Evolutionary conservation across 2,888 invertebrate genomes (phyloP).

Genomic region (Sarcophaga variegata): DNA sequence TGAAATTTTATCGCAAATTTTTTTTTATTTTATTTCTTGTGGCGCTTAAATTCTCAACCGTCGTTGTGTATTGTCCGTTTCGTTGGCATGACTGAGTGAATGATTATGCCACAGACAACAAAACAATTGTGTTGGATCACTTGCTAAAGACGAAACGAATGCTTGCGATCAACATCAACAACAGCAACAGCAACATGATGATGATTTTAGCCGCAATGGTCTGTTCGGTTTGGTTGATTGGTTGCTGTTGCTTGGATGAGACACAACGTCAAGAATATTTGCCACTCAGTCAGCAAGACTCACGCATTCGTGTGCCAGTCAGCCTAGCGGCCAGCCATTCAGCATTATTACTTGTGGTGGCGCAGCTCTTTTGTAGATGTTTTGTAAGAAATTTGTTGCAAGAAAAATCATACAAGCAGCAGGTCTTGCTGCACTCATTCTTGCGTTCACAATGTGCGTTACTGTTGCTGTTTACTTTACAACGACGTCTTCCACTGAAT

Average conservation of each 20-base stretch:
- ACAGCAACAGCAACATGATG: constrained; percentile 40
- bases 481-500: background rate
- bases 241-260: background rate
- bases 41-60: constrained; percentile 60
- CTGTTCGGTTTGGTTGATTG: background rate
- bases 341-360: too few species aligned
- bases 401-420: constrained; percentile 49
- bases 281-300: background rate
- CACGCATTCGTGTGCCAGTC: background rate
- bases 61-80: constrained; percentile 2
- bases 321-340: too few species aligned
- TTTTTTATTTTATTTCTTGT: constrained; percentile 13
- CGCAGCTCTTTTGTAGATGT: background rate
- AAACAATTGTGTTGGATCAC: constrained; percentile 63
- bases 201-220: background rate
- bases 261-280: background rate
- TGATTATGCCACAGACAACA: constrained; percentile 39
- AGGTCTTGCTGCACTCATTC: constrained; percentile 10
- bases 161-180: constrained; percentile 44
- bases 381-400: background rate
- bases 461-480: background rate
- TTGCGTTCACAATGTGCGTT: background rate
- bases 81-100: constrained; percentile 8
- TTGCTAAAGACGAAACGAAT: constrained; percentile 62
- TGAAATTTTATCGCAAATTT: constrained; percentile 11